Evolutionary conservation across 2,888 invertebrate species (phyloP).

Genomic region (Drosophila stalkeri): DNA sequence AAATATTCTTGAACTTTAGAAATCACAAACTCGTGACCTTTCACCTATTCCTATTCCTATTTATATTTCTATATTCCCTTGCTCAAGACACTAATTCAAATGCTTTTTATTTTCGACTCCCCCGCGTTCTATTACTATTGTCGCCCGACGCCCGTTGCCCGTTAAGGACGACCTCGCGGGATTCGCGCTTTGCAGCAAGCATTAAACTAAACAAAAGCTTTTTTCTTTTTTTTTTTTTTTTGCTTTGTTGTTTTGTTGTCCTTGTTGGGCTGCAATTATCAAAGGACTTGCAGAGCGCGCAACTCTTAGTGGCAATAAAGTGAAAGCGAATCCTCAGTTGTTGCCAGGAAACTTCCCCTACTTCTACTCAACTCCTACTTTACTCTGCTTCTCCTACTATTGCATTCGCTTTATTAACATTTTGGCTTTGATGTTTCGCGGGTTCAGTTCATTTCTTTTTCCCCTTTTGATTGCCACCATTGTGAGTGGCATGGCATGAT

Average conservation of each 20-base stretch:
- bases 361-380: not conserved
- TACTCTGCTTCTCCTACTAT: not conserved
- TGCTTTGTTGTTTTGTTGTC: conserved; percentile 22
- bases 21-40: conserved; percentile 1
- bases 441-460: conserved; percentile 25
- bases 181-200: conserved; percentile 36
- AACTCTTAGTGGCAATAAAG: conserved; percentile 61
- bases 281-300: conserved; percentile 55
- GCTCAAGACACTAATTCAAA: not conserved
- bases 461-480: conserved; percentile 14
- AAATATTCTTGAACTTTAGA: not conserved
- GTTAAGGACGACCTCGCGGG: conserved; percentile 15
- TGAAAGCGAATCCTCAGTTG: conserved; percentile 44
- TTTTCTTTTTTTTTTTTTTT: not conserved
- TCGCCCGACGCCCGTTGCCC: not conserved
- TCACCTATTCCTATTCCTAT: not conserved
- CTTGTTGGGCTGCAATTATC: conserved; percentile 69
- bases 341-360: conserved; percentile 22
- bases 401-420: conserved; percentile 7
- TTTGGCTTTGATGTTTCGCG: conserved; percentile 41
- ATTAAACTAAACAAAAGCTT: conserved; percentile 36
- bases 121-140: not conserved
- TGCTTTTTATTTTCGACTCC: conserved; percentile 1
- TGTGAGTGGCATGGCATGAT: conserved; percentile 22
- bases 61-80: no score